Conservation (phyloP, 1,140 invertebrate species). For the Agrypnia vestita region DNA sequence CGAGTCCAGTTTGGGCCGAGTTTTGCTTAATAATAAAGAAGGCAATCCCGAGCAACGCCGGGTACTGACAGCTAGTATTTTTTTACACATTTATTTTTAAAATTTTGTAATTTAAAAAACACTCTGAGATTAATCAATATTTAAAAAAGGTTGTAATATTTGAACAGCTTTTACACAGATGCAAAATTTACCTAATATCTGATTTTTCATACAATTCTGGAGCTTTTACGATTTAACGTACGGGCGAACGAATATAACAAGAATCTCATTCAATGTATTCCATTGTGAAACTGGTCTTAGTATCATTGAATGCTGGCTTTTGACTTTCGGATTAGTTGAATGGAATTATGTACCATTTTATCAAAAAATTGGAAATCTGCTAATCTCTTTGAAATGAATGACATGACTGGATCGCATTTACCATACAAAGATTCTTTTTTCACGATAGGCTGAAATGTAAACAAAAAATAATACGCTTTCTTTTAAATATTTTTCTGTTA, state of each 20-base stretch:
- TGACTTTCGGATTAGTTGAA: slow-evolving; percentile 28
- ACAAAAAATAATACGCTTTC: background rate
- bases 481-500: background rate
- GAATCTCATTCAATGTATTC: background rate
- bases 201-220: background rate
- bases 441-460: no score
- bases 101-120: no score
- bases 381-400: slow-evolving; percentile 11
- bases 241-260: background rate
- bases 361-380: slow-evolving; percentile 26
- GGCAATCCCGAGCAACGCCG: no score
- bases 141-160: background rate
- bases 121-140: no score
- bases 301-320: background rate
- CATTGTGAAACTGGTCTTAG: slow-evolving; percentile 6
- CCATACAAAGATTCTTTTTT: no score
- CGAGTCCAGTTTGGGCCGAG: no score
- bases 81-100: no score
- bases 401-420: background rate
- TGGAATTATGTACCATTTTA: slow-evolving; percentile 27
- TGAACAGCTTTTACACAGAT: background rate
- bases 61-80: no score
- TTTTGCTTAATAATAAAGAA: no score
- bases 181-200: background rate
- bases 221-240: no score